Base-by-base conservation (phyloP, 2,888 invertebrate genomes). In the Operophtera brumata region DNA sequence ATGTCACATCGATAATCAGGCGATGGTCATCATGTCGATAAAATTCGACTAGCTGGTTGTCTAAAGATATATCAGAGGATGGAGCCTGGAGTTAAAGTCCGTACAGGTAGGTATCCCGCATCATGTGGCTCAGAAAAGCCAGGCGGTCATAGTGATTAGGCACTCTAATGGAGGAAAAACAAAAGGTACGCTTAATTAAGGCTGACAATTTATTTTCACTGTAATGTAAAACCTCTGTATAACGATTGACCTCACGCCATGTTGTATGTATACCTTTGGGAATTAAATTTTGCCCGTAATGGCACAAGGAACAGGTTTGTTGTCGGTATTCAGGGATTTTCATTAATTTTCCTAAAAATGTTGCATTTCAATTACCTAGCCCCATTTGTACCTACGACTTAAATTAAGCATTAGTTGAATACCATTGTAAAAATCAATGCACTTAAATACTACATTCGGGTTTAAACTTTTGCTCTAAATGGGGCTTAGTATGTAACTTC, bases 101-200 rank as follows among this genome's bases (percentile, higher is more conserved):
- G n/a, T 41, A 12, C 34, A 40, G 25, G 44, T 51, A 51, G 32
- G 12, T 48, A 13, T 96, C 97, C 1, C 91, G 93, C 63, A 93
- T 97, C 43, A 93, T 93, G 69, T 97, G 96, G 96, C 92, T 94
- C 39, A 88, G 96, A 50, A 96, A 96, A 86, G 96, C 96, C 77
- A 94, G 44, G 91, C 87, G 64, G 93, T 94, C 75, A 94, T 95
- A 67, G 91, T 94, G 61, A 87, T 95, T 65, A 93, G 93, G 75
- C 93, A 94, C 71, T 91, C 91, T 51, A 78, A 85, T 47, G 93
- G 93, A 62, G 83, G 88, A 37, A 92, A 92, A 75, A 90, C 85
- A 47, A 80, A 90, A 75, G 90, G 92, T 92, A 77, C 72, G 71
- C 64, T 51, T 53, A 54, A 57, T 49, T 66, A 61, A 60, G 55